Evolutionary conservation across 2,888 invertebrate genomes (phyloP), one percentile per base, ranked within the genome.

Genomic region (Stegophylla sp.): DNA sequence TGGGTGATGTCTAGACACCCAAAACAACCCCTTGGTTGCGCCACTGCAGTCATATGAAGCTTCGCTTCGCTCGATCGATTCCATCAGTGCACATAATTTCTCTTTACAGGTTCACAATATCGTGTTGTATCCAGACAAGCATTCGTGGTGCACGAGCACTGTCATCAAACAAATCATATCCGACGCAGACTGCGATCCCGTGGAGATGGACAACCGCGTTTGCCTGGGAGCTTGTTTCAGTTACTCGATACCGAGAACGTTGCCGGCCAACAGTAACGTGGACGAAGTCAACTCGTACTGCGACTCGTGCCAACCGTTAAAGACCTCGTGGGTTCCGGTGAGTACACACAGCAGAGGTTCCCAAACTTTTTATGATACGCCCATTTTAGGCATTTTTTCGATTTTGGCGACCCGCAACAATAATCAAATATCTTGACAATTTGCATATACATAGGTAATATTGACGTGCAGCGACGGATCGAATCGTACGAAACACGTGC

Each of bases 151-250:
- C 85, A 90, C 91, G 85, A 90, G 90, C 23, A 90, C 90, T 43
- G 89, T 90, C 7, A 92, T 92, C 83, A 90, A 91, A 85, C 91
- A 92, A 86, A 90, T 91, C 28, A 90, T 91, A 53, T 89, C 90
- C n/a, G 89, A 90, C 85, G 90, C 91, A 1, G 90, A 90, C 76
- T 91, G 90, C 85, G 89, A 89, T 83, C 89, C 90, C 0, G 88
- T 89, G 84, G 91, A 91, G 83, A 89, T 92, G 83, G 90, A 91
- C 85, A 92, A 92, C 86, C 91, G 91, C 85, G 91, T 92, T 5
- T 92, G 92, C 85, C 91, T 92, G 17, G 92, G 92, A 4, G 90
- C 91, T 3, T 92, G 92, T 85, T 92, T 91, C 86, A 91, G 91
- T 83, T 92, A 92, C 86, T 90, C 90, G 85, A 91, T 91, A 82